Conservation (phyloP, 2,888 invertebrate genomes). For the Nemotelus nigrinus region DNA sequence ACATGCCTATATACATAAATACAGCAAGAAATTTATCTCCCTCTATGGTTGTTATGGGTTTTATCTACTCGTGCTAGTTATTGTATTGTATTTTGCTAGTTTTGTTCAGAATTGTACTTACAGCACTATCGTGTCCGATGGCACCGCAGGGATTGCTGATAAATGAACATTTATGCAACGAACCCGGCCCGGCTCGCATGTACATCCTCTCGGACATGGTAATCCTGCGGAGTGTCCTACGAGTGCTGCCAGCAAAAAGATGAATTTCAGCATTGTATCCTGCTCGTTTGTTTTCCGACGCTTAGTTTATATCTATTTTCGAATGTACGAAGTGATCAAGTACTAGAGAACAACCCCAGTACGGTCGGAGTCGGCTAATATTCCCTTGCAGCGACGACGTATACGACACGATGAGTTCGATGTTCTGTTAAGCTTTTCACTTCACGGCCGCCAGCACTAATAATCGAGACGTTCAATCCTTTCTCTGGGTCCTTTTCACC, state of each 20-base stretch:
- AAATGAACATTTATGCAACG: constrained; percentile 61
- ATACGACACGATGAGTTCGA: constrained; percentile 2
- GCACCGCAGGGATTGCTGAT: constrained; percentile 58
- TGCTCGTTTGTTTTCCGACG: background rate
- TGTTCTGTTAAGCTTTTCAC: constrained; percentile 8
- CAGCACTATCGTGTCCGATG: constrained; percentile 60
- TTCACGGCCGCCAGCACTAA: background rate
- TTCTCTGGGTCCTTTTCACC: constrained; percentile 17
- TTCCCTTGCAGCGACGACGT: background rate
- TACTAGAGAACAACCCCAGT: background rate
- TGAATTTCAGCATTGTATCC: constrained; percentile 42
- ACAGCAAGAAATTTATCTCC: constrained; percentile 22
- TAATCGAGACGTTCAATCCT: constrained; percentile 25
- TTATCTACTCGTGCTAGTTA: background rate
- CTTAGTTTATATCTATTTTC: background rate
- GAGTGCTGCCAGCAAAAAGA: constrained; percentile 41
- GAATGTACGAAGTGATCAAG: background rate
- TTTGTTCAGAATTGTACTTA: constrained; percentile 56
- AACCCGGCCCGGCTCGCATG: constrained; percentile 59
- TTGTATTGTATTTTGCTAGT: constrained; percentile 13
- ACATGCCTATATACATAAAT: background rate
- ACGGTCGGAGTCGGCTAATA: background rate
- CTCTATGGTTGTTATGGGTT: constrained; percentile 3
- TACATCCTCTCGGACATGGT: constrained; percentile 60
- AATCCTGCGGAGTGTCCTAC: constrained; percentile 48